A percentile compares a stretch with the other conserved stretches of the same genome.
Conservation (phyloP, 1,140 invertebrate species). For the Bombus confusus region DNA sequence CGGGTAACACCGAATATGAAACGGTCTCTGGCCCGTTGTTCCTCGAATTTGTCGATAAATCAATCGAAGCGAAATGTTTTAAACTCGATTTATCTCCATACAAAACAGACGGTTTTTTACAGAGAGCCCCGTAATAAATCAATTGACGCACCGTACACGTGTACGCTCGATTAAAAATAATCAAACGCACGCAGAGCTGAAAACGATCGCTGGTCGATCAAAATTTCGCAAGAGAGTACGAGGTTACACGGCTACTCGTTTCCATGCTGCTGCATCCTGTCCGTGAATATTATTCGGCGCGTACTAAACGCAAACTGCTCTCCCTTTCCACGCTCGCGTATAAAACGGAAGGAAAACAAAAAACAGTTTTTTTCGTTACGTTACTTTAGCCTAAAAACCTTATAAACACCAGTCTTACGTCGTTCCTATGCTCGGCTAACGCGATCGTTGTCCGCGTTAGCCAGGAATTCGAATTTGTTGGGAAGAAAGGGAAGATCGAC, state of each 20-base stretch:
- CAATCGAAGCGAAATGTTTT: slow-evolving; percentile 60
- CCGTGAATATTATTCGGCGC: not conserved
- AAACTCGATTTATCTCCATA: slow-evolving; percentile 64
- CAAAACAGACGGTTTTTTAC: slow-evolving; percentile 60
- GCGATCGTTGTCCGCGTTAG: not conserved
- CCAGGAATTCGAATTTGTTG: not conserved
- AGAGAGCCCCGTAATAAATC: slow-evolving; percentile 54
- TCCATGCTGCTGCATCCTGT: not conserved
- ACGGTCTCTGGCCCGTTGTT: slow-evolving; percentile 17
- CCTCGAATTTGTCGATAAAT: slow-evolving; percentile 35
- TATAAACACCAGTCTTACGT: not conserved
- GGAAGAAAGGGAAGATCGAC: not conserved
- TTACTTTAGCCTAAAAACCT: not conserved
- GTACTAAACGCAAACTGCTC: not conserved
- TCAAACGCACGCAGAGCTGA: slow-evolving; percentile 39
- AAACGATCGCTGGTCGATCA: slow-evolving; percentile 56
- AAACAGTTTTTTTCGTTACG: slow-evolving; percentile 2
- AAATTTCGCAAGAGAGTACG: slow-evolving; percentile 38
- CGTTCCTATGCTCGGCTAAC: not conserved
- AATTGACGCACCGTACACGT: slow-evolving; percentile 44
- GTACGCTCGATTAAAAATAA: slow-evolving; percentile 63
- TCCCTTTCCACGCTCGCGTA: too few relatives aligned
- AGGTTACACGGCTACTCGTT: slow-evolving; percentile 22
- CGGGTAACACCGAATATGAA: slow-evolving; percentile 26
- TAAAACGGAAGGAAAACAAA: not conserved